Base-by-base conservation (phyloP, 2,888 invertebrate genomes). In the Drosophila mimetica region DNA sequence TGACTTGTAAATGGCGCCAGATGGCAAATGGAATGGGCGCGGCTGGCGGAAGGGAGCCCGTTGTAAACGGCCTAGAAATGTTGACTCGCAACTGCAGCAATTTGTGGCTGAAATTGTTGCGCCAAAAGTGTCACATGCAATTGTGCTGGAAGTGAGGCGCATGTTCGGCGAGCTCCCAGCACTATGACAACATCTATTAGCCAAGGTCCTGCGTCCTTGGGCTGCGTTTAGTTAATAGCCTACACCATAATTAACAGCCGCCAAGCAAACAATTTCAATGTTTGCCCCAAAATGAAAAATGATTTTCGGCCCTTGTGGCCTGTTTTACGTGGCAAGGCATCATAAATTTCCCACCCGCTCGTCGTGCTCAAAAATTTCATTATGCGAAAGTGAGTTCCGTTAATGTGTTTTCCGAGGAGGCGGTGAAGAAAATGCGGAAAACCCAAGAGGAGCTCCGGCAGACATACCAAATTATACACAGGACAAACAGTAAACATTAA, bases 1-100 rank as follows among this genome's bases (percentile, higher is more conserved):
- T 71, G 86, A 70, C 86, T 76, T 82, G 79, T 72, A 82, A 87
- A 85, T 76, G 88, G 86, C 86, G 86, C 86, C 81, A 78, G 67
- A 54, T 70, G 53, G 58, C 25, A 36, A 14, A 32, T 4, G 61
- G 61, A 30, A 22, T 25, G 61, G n/a, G 22, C 22, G 25, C 14
- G 11, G 14, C 1, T 13, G 20, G n/a, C 1, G 36, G 14, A 6
- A 11, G 25, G 16, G 5, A 18, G 11, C 13, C 9, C 16, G 22
- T 36, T 14, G 20, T 22, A 44, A 51, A 7, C 57, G 59, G 53
- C 66, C 75, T 71, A 48, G 44, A 70, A 67, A 53, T 53, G 36
- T 47, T 57, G 34, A 42, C 44, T 50, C 46, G 58, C 53, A 67
- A 67, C 64, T 76, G 80, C 71, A 59, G 64, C 55, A 58, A 80